A percentile compares a stretch with the other conserved stretches of the same genome.
Evolutionary conservation across 2,113 vertebrate genomes (phyloP).

Genomic region (Rhea americana): DNA sequence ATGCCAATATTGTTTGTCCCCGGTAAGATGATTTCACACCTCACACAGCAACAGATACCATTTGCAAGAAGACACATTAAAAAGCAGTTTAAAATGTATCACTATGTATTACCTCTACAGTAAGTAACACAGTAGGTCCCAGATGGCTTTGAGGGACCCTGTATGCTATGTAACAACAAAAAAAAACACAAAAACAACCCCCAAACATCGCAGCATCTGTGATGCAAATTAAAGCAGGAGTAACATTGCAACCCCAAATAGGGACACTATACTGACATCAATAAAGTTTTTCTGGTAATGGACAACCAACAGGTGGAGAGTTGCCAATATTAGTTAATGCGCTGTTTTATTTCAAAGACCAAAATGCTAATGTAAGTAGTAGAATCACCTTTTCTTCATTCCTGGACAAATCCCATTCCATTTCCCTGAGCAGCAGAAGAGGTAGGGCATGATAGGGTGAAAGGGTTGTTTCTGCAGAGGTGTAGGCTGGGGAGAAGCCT

Average conservation of each 20-base stretch:
- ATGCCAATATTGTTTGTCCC: background rate
- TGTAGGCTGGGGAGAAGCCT: background rate
- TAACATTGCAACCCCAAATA: background rate
- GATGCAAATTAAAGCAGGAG: background rate
- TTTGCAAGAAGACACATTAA: conserved; percentile 44
- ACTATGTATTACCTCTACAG: conserved; percentile 2
- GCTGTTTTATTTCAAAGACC: background rate
- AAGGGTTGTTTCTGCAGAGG: background rate
- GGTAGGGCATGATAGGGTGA: background rate
- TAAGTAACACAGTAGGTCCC: conserved; percentile 32
- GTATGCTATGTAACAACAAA: conserved; percentile 14
- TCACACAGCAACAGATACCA: conserved; percentile 21
- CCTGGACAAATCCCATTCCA: background rate
- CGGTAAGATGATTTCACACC: conserved; percentile 55
- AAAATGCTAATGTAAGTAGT: background rate
- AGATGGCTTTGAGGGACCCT: background rate
- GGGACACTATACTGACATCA: background rate
- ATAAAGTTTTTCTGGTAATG: background rate
- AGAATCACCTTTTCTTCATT: background rate
- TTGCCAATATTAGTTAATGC: background rate
- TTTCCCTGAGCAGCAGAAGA: background rate
- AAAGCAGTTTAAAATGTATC: conserved; percentile 37
- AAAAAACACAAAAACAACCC: background rate
- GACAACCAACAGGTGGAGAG: background rate
- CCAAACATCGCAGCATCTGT: background rate